Conservation (phyloP, 2,797 vertebrate species). For the Liparis tanakae region DNA sequence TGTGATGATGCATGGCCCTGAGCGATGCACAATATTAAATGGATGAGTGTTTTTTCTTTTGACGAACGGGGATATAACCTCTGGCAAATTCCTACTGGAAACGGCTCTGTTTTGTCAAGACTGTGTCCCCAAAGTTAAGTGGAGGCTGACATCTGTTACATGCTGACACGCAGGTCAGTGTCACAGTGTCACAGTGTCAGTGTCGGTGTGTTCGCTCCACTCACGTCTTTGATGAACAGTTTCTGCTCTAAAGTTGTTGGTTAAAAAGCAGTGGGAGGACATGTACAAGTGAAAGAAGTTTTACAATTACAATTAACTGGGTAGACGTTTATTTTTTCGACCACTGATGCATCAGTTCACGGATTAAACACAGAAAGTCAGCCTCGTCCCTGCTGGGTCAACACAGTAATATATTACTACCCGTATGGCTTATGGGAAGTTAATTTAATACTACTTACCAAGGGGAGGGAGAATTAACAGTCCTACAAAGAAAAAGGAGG, state of each 20-base stretch:
- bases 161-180: constrained; percentile 67
- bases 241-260: constrained; percentile 38
- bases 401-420: constrained; percentile 21
- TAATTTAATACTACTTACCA: neutral
- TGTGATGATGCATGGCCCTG: constrained; percentile 69
- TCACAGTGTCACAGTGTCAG: constrained; percentile 56
- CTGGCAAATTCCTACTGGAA: constrained; percentile 68
- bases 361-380: constrained; percentile 40
- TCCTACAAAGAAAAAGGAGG: neutral
- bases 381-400: constrained; percentile 23
- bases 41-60: constrained; percentile 53
- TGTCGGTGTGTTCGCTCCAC: constrained; percentile 1
- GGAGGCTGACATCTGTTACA: constrained; percentile 64
- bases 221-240: constrained; percentile 52
- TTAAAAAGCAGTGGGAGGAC: constrained; percentile 39
- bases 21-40: constrained; percentile 66
- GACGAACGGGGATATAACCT: constrained; percentile 61
- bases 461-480: neutral
- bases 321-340: constrained; percentile 6
- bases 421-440: constrained; percentile 1
- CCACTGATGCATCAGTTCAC: constrained; percentile 14
- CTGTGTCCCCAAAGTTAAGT: constrained; percentile 56
- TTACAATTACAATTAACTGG: neutral
- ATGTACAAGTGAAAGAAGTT: constrained; percentile 14
- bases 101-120: constrained; percentile 56